Percentiles rank a stretch among this genome's conserved stretches.
Evolutionary conservation across 2,113 vertebrate genomes (phyloP).

Genomic region (Sylvilagus bachmani): DNA sequence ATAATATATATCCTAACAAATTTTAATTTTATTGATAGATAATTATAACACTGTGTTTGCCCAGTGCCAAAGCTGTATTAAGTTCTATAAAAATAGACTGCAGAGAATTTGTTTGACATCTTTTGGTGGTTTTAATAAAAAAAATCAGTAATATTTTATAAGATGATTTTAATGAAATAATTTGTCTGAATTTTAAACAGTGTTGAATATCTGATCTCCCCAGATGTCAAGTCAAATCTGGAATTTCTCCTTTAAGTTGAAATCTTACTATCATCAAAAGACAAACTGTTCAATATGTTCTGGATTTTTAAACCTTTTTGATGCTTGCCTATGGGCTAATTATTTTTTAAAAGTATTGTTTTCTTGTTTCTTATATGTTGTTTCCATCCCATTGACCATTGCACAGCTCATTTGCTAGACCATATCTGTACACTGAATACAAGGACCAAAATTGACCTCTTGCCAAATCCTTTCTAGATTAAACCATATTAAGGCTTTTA

Average conservation of each 20-base stretch:
- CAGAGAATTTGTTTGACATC: slow-evolving; percentile 51
- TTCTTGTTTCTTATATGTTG: slow-evolving; percentile 25
- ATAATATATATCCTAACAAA: background rate
- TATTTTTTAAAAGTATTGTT: background rate
- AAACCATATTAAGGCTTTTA: slow-evolving; percentile 41
- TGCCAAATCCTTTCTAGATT: slow-evolving; percentile 29
- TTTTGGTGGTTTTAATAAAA: slow-evolving; percentile 50
- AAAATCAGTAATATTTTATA: slow-evolving; percentile 44
- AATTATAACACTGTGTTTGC: slow-evolving; percentile 19
- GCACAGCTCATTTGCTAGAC: slow-evolving; percentile 20
- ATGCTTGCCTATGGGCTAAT: background rate
- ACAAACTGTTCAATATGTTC: slow-evolving; percentile 44
- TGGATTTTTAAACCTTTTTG: slow-evolving; percentile 53
- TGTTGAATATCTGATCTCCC: slow-evolving; percentile 46
- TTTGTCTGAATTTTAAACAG: slow-evolving; percentile 58
- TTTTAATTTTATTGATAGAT: slow-evolving; percentile 48
- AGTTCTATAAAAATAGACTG: background rate
- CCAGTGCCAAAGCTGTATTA: background rate
- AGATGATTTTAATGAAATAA: slow-evolving; percentile 48
- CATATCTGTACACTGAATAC: background rate
- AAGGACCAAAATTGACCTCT: slow-evolving; percentile 6
- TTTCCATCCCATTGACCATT: slow-evolving; percentile 14
- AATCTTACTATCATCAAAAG: slow-evolving; percentile 68
- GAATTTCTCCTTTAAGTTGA: slow-evolving; percentile 63
- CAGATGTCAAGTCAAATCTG: slow-evolving; percentile 49